A percentile compares a stretch with the other conserved stretches of the same genome.
phyloP scores from a whole-genome alignment of 2,888 invertebrate species.

The Leistus spinibarbis region DNA sequence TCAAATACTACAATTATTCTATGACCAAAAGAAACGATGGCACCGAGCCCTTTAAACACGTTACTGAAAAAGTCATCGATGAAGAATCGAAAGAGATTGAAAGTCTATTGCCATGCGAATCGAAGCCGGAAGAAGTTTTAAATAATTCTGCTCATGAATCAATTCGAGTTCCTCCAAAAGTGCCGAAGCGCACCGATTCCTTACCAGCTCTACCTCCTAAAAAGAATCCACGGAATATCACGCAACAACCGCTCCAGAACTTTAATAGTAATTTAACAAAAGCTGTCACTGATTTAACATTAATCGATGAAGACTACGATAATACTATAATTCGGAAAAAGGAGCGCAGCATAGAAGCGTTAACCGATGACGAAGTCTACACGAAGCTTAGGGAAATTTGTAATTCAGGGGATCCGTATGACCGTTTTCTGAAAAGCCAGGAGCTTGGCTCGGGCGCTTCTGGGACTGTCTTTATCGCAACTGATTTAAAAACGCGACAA shows the following conservation, averaged over 20 bases:
- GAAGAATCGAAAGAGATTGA: constrained; percentile 85
- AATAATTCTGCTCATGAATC: constrained; percentile 40
- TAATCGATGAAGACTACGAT: constrained; percentile 55
- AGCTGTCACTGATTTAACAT: constrained; percentile 55
- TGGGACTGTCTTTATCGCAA: constrained; percentile 89
- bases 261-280: constrained; percentile 54
- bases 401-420: constrained; percentile 79
- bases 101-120: constrained; percentile 72
- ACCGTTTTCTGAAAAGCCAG: constrained; percentile 75
- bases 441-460: constrained; percentile 93
- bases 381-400: constrained; percentile 79
- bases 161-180: constrained; percentile 47
- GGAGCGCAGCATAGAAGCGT: constrained; percentile 60
- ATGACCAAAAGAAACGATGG: constrained; percentile 76
- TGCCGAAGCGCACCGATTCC: constrained; percentile 59
- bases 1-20: constrained; percentile 88
- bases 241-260: background rate
- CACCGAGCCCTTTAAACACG: constrained; percentile 73
- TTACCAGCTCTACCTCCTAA: constrained; percentile 64
- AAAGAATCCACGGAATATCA: constrained; percentile 50
- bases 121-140: constrained; percentile 58
- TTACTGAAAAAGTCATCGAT: constrained; percentile 80
- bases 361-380: constrained; percentile 77
- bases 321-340: constrained; percentile 66
- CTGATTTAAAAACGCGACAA: constrained; percentile 72